Evolutionary conservation across 2,797 vertebrate genomes (phyloP).

Genomic region (Aselliscus stoliczkanus): DNA sequence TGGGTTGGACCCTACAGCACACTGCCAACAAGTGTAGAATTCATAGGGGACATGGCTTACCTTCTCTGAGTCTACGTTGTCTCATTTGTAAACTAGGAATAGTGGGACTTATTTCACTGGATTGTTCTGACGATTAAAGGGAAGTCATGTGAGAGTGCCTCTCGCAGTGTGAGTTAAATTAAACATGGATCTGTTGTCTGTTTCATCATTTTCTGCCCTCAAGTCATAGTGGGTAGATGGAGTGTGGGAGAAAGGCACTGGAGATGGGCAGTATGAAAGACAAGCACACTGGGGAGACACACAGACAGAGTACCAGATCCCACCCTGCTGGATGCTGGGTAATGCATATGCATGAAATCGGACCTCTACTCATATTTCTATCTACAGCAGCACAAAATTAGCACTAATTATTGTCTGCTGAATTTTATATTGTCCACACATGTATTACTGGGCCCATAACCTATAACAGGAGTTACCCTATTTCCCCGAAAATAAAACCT

Average conservation of each 20-base stretch:
- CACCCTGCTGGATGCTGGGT: not conserved
- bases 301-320: not conserved
- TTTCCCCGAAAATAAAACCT: too few relatives aligned
- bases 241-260: fast-evolving
- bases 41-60: not conserved
- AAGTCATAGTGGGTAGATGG: not conserved
- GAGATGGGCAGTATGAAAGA: not conserved
- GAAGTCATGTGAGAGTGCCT: not conserved
- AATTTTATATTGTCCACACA: not conserved
- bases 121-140: not conserved
- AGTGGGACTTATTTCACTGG: not conserved
- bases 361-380: not conserved
- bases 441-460: not conserved
- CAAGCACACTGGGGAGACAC: fast-evolving
- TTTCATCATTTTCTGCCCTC: not conserved
- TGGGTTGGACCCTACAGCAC: not conserved
- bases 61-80: not conserved
- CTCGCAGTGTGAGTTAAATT: not conserved
- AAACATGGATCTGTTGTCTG: not conserved
- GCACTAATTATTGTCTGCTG: not conserved
- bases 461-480: not conserved
- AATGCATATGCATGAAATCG: not conserved
- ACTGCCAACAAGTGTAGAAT: not conserved
- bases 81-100: not conserved
- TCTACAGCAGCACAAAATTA: not conserved